These are phyloP conservation scores for Pseudomugil tenellus DNA, from an alignment of 2,797 vertebrate genomes.

Conservation along the genomic window DNA sequence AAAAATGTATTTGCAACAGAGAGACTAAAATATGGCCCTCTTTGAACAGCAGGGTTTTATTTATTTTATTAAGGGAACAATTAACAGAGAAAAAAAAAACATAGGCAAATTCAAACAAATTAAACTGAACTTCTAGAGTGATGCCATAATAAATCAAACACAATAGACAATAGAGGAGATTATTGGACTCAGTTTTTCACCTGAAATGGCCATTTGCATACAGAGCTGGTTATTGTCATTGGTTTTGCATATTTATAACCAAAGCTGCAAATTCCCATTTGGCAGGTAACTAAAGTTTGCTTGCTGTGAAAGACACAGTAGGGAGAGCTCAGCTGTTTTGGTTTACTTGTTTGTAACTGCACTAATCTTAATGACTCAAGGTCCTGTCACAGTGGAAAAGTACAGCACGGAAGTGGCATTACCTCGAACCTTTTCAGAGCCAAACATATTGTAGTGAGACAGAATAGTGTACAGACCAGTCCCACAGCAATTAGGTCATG, in stretches of 20 bases:
- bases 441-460: slow-evolving; percentile 31
- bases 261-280: slow-evolving; percentile 42
- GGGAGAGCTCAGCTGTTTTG: slow-evolving; percentile 71
- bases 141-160: neutral
- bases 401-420: slow-evolving; percentile 63
- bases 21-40: neutral
- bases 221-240: slow-evolving; percentile 2
- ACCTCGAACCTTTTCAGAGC: slow-evolving; percentile 43
- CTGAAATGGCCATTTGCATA: neutral
- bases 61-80: slow-evolving; percentile 2
- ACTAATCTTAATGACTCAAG: slow-evolving; percentile 65
- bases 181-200: neutral
- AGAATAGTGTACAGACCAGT: slow-evolving; percentile 33
- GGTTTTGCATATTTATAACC: slow-evolving; percentile 22
- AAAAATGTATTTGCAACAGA: neutral
- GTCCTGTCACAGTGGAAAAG: slow-evolving; percentile 75
- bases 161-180: neutral
- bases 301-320: slow-evolving; percentile 48
- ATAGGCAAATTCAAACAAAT: neutral
- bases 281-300: slow-evolving; percentile 42
- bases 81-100: neutral
- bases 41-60: neutral
- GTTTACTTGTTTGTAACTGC: slow-evolving; percentile 74
- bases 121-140: neutral
- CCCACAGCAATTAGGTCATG: slow-evolving; percentile 32